These are phyloP conservation scores for Macrochelys suwanniensis DNA, from an alignment of 2,797 vertebrate genomes.

Conservation along the genomic window DNA sequence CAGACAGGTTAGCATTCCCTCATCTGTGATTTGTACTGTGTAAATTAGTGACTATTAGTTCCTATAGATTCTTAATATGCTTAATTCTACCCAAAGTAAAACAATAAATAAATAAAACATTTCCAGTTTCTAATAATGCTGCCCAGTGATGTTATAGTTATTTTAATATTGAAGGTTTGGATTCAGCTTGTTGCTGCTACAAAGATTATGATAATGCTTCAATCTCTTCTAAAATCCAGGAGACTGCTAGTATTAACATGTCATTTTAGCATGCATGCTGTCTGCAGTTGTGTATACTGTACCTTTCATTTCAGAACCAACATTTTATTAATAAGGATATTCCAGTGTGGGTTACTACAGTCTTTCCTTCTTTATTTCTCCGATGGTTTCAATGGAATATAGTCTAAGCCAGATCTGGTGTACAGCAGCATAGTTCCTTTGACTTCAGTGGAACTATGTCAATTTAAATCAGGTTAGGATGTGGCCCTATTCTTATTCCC, in stretches of 20 bases:
- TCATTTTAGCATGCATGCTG: conserved; percentile 51
- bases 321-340: conserved; percentile 64
- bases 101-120: background rate
- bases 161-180: conserved; percentile 73
- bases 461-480: background rate
- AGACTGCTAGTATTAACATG: conserved; percentile 72
- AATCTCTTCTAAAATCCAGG: conserved; percentile 58
- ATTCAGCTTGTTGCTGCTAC: conserved; percentile 71
- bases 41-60: background rate
- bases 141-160: conserved; percentile 72
- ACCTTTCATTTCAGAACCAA: conserved; percentile 62
- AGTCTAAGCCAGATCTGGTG: background rate
- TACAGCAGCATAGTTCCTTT: background rate
- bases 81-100: conserved; percentile 64
- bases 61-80: conserved; percentile 28
- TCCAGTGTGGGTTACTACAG: conserved; percentile 34
- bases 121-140: background rate
- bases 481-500: background rate
- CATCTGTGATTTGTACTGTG: background rate
- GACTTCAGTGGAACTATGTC: background rate
- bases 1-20: background rate
- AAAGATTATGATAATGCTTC: conserved; percentile 70
- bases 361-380: conserved; percentile 40
- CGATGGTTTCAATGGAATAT: background rate
- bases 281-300: background rate